phyloP scores from a whole-genome alignment of 2,888 invertebrate species.

The Ophion obscuratus region DNA sequence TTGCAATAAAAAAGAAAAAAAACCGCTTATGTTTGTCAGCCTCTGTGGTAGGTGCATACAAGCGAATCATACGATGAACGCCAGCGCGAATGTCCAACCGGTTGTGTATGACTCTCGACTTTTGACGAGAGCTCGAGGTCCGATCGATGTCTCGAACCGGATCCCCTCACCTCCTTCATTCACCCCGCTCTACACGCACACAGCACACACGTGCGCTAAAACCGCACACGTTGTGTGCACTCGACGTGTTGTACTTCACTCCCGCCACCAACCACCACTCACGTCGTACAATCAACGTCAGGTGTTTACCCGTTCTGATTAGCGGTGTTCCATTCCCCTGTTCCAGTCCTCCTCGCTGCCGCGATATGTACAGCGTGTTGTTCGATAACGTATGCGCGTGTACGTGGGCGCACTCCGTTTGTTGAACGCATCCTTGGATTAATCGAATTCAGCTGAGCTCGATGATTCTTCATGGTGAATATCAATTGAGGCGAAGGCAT shows the following conservation, averaged over 20 bases:
- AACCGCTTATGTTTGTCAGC: slow-evolving; percentile 8
- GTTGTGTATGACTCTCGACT: slow-evolving; percentile 9
- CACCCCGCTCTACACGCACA: slow-evolving; percentile 50
- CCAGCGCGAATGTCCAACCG: slow-evolving; percentile 9
- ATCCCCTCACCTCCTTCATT: slow-evolving; percentile 68
- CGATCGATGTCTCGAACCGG: slow-evolving; percentile 76
- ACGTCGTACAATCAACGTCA: slow-evolving; percentile 78
- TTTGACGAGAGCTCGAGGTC: slow-evolving; percentile 62
- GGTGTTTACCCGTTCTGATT: slow-evolving; percentile 81
- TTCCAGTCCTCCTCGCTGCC: slow-evolving; percentile 6
- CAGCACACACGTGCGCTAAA: background rate
- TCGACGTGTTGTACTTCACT: slow-evolving; percentile 40
- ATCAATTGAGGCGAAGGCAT: background rate
- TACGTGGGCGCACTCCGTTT: slow-evolving; percentile 7
- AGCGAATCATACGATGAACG: background rate
- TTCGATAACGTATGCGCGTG: slow-evolving; percentile 34
- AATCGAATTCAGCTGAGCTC: background rate
- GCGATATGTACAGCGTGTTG: slow-evolving; percentile 8
- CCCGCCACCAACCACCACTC: slow-evolving; percentile 60
- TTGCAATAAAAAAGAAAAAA: background rate
- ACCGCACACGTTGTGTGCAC: slow-evolving; percentile 59
- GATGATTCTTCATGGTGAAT: background rate
- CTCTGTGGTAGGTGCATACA: slow-evolving; percentile 16
- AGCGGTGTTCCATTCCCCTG: slow-evolving; percentile 75
- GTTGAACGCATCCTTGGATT: slow-evolving; percentile 10